Evolutionary conservation across 2,888 invertebrate species (phyloP), one percentile per base, ranked within the genome.

Genomic region (Automeris io): DNA sequence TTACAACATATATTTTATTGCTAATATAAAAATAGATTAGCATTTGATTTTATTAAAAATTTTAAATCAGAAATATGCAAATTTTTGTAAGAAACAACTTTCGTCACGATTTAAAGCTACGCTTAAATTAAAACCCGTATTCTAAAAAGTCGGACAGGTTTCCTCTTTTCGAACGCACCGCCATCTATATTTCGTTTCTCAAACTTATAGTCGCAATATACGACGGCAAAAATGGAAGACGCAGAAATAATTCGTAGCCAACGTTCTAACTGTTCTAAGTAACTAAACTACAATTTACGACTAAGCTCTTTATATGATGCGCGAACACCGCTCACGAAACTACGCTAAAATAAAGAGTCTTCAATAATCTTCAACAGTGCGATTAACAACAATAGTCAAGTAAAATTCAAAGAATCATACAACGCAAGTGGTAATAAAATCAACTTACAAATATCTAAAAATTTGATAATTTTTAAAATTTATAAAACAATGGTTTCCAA

Each of bases 241-340:
- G 64, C 69, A 62, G 66, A 79, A 83, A 83, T 85, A 85, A 86
- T 85, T 83, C 74, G 85, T 85, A 86, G 83, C 85, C 85, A 86
- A 86, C 85, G 63, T 60, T 61, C 61, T 71, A 72, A 57, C 52
- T 68, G 63, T 60, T 61, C 61, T 71, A 72, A 57, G 53, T 68
- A 76, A 73, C 65, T 69, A 70, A 72, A 72, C 16, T 29, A 29
- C 46, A 45, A 50, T 62, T 69, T 49, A 59, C 57, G 44, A 51
- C 70, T 72, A 75, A 72, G 66, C 72, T 72, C 73, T 55, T 58
- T 55, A 38, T 41, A 62, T 61, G 59, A 67, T 62, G 62, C 61
- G 57, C 54, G 54, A 60, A 60, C 49, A 51, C 51, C 48, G 48
- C 33, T 44, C 47, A 41, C 35, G 31, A 26, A 29, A 39, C 35